These are phyloP conservation scores for Brachyhypopomus occidentalis DNA, from an alignment of 2,113 vertebrate species.

Conservation along the genomic window DNA sequence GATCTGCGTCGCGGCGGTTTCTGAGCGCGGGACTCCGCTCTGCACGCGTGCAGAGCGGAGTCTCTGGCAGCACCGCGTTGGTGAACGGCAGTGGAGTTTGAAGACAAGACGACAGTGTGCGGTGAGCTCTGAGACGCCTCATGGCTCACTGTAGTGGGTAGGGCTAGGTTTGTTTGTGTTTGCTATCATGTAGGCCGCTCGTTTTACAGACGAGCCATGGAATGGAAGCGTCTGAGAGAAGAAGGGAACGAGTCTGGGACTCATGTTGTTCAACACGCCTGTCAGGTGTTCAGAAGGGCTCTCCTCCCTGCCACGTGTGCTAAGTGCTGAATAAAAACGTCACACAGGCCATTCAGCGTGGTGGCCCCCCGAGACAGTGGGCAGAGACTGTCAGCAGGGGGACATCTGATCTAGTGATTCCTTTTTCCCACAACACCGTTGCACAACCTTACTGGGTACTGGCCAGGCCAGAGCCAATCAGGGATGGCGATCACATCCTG, in stretches of 20 bases:
- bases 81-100: background rate
- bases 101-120: background rate
- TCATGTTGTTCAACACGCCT: background rate
- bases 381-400: constrained; percentile 37
- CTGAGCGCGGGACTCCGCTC: background rate
- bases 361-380: constrained; percentile 3
- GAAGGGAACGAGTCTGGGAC: background rate
- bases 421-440: background rate
- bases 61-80: constrained; percentile 6
- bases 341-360: constrained; percentile 17
- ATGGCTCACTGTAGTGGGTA: background rate
- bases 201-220: background rate
- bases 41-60: no score
- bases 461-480: background rate
- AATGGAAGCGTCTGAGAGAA: background rate
- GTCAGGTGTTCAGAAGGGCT: background rate
- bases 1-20: background rate
- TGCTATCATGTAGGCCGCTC: background rate
- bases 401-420: constrained; percentile 24
- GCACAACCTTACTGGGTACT: background rate
- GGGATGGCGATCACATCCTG: background rate
- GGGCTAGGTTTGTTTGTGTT: background rate
- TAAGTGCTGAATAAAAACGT: constrained; percentile 24
- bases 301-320: background rate
- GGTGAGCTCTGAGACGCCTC: background rate